These are phyloP conservation scores for Dynastes tityus DNA, from an alignment of 2,888 invertebrate species.

Conservation along the genomic window DNA sequence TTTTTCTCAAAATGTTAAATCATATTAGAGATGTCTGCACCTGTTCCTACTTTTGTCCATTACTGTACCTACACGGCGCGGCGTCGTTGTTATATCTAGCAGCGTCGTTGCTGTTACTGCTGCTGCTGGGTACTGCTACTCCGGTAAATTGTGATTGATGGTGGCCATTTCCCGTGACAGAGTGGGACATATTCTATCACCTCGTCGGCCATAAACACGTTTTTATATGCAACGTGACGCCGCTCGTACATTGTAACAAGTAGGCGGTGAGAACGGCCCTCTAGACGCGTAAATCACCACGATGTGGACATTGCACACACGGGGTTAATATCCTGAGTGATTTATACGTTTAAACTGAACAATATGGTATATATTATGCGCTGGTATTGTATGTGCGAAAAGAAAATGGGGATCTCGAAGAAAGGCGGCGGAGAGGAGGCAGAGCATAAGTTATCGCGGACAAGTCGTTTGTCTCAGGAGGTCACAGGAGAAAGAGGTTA, in stretches of 20 bases:
- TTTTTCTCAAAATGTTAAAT: too few relatives aligned
- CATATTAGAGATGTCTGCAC: too few relatives aligned
- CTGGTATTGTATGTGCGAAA: conserved; percentile 5
- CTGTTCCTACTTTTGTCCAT: background rate
- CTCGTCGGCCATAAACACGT: conserved; percentile 67
- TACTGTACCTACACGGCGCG: conserved; percentile 30
- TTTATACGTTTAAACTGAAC: conserved; percentile 61
- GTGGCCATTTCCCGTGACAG: conserved; percentile 68
- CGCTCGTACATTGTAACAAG: conserved; percentile 67
- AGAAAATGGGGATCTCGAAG: conserved; percentile 22
- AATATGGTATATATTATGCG: conserved; percentile 48
- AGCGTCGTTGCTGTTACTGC: conserved; percentile 7
- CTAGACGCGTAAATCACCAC: conserved; percentile 69
- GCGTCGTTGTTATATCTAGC: conserved; percentile 38
- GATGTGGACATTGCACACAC: conserved; percentile 69
- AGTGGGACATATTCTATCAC: conserved; percentile 67
- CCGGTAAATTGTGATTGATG: conserved; percentile 69
- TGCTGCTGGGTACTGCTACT: conserved; percentile 6
- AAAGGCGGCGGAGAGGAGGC: background rate
- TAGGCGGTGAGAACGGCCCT: conserved; percentile 68
- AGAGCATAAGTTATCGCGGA: background rate
- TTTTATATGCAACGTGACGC: conserved; percentile 68
- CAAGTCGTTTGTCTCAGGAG: conserved; percentile 8
- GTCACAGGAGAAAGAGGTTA: background rate
- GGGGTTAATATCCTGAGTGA: conserved; percentile 70